Base-by-base conservation (phyloP, 1,140 invertebrate genomes). In the Marisa cornuarietis region DNA sequence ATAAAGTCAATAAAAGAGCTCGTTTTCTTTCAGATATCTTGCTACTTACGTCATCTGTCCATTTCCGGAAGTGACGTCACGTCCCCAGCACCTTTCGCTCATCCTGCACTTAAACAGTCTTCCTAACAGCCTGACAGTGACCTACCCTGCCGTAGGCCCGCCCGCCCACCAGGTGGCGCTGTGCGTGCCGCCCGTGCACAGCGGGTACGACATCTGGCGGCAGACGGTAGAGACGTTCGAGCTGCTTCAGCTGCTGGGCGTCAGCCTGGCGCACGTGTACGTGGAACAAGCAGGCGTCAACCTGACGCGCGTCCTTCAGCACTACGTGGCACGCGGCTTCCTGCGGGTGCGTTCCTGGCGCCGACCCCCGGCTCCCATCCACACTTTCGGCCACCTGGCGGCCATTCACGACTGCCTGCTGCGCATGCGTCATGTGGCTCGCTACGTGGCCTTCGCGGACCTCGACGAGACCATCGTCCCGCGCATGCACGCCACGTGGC, bases 321-420 rank as follows among this genome's bases (percentile, higher is more conserved):
- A 68, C 26, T 68, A 68, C 65, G 22, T 13, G 6, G 26, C 22
- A 22, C 65, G 1, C 13, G 65, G 65, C 26, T 68, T 68, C 22
- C 22, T 31, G 14, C 10, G 11, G 26, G 3, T 68, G 65, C 11
- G 0, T 13, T 24, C 65, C 26, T 68, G 65, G 65, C 65, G 65
- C n/a, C 6, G 22, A 13, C 65, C 65, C 1, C 65, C 65, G 0
- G 11, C 4, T 13, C 65, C 65, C 10, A 31, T 68, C 26, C 65
- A 68, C 26, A 80, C 80, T 68, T 78, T 76, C 65, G 79, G 73
- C 3, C 81, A 82, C 24, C 11, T 72, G 16, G 68, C 61, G 18
- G 81, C 78, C 18, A 74, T 82, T 6, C 79, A 82, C 63, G 81
- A 82, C 72, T 82, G 81, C 31, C 42, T 82, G 13, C 76, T 79